Conservation (phyloP, 2,113 vertebrate genomes). For the Colinus virginianus region DNA sequence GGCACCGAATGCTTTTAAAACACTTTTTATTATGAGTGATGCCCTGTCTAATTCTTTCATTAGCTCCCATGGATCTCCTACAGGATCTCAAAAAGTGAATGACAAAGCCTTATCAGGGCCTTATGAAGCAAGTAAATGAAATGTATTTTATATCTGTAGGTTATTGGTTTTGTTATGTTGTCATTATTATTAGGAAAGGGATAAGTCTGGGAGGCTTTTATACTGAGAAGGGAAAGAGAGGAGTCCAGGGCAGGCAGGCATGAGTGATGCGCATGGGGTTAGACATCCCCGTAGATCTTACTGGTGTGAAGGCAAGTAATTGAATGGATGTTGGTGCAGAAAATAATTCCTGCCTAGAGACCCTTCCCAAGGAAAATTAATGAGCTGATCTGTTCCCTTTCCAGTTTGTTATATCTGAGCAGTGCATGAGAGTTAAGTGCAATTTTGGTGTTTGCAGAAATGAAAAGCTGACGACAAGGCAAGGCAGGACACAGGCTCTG, state of each 20-base stretch:
- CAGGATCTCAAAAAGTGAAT: slow-evolving; percentile 45
- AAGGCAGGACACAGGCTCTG: background rate
- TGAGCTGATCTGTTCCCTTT: slow-evolving; percentile 32
- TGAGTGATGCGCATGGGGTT: slow-evolving; percentile 61
- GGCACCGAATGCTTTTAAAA: background rate
- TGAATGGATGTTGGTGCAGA: slow-evolving; percentile 63
- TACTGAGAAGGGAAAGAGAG: background rate
- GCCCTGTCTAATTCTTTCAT: slow-evolving; percentile 13
- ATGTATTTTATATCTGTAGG: slow-evolving; percentile 45
- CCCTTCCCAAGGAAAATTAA: slow-evolving; percentile 61
- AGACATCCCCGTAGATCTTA: slow-evolving; percentile 64
- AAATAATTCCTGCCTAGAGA: slow-evolving; percentile 70
- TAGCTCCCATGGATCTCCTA: slow-evolving; percentile 25
- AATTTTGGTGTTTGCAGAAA: slow-evolving; percentile 32
- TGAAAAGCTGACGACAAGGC: slow-evolving; percentile 30
- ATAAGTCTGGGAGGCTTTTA: slow-evolving; percentile 65
- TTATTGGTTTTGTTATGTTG: slow-evolving; percentile 74
- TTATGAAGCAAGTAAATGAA: slow-evolving; percentile 58
- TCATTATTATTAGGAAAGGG: slow-evolving; percentile 59
- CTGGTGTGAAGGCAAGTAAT: slow-evolving; percentile 66
- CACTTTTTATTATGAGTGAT: slow-evolving; percentile 22
- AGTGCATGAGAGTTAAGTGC: slow-evolving; percentile 11
- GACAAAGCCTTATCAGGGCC: background rate
- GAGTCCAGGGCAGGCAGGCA: slow-evolving; percentile 53
- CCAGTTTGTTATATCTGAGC: slow-evolving; percentile 53